Conservation (phyloP, 2,797 vertebrate genomes). For the Parotocinclus haroldoi region DNA sequence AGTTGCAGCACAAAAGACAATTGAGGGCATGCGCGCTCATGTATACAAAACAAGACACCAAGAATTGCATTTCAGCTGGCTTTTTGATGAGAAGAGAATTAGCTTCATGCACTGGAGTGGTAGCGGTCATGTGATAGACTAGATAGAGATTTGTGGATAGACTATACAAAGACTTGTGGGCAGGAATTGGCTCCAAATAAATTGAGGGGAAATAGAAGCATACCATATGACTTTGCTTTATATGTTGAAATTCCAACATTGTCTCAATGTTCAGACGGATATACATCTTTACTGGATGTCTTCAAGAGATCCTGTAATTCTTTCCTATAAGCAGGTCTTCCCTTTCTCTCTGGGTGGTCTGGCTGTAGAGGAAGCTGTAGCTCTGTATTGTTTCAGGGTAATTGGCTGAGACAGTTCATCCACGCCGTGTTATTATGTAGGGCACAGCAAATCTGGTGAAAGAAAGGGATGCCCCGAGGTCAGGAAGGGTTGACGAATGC, state of each 20-base stretch:
- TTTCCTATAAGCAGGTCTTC: neutral
- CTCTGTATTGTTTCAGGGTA: constrained; percentile 40
- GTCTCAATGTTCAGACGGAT: neutral
- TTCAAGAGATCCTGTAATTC: neutral
- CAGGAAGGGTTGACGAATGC: constrained; percentile 12
- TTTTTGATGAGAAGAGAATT: no score
- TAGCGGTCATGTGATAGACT: no score
- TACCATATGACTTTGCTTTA: no score
- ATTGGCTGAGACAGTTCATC: constrained; percentile 40
- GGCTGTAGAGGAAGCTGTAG: constrained; percentile 20
- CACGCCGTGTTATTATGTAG: constrained; percentile 27
- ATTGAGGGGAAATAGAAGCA: no score
- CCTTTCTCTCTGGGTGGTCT: constrained; percentile 22
- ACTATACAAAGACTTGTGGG: no score
- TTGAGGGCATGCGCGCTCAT: no score
- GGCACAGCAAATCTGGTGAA: constrained; percentile 10
- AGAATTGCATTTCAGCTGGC: no score
- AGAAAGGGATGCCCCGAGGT: constrained; percentile 6
- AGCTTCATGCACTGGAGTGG: no score
- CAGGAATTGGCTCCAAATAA: no score
- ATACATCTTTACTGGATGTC: neutral
- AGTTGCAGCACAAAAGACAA: no score
- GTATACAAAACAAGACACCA: no score
- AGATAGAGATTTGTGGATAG: no score
- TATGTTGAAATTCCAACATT: neutral